phyloP scores from a whole-genome alignment of 2,888 invertebrate species.

The Phorcus lineatus region DNA sequence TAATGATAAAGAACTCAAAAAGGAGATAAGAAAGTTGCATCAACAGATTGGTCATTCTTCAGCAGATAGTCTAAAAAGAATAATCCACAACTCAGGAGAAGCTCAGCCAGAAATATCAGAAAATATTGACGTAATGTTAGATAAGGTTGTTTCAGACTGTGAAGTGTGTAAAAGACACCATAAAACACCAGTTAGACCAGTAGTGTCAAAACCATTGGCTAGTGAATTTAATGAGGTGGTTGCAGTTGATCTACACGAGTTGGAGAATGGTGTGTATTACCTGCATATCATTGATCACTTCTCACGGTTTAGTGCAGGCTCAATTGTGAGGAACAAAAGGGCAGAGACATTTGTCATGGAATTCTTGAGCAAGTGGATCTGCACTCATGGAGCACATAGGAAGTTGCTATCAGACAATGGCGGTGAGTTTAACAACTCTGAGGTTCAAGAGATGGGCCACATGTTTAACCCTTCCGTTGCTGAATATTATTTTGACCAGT shows the following conservation, averaged over 20 bases:
- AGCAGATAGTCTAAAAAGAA: neutral
- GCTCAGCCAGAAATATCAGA: too few species aligned
- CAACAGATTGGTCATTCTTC: neutral
- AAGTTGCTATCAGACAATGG: constrained; percentile 29
- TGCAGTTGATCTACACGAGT: too few species aligned
- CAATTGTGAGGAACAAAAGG: constrained; percentile 19
- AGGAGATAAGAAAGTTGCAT: neutral
- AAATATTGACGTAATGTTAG: too few species aligned
- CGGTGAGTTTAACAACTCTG: constrained; percentile 28
- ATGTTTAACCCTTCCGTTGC: too few species aligned
- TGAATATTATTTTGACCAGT: too few species aligned
- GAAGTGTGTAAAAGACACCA: neutral
- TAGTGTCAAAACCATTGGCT: constrained; percentile 20
- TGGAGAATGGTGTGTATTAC: constrained; percentile 17
- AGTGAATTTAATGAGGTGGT: constrained; percentile 6
- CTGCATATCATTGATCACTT: constrained; percentile 27
- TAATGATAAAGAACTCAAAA: neutral
- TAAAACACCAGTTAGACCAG: constrained; percentile 29
- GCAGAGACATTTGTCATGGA: neutral
- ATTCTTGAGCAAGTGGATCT: neutral
- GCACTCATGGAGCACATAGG: neutral
- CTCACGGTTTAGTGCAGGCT: constrained; percentile 21
- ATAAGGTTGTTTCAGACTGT: too few species aligned
- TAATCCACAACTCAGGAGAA: neutral
- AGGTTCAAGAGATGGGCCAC: constrained; percentile 28